These are phyloP conservation scores for Sylvietta virens DNA, from an alignment of 2,113 vertebrate species.

Conservation along the genomic window DNA sequence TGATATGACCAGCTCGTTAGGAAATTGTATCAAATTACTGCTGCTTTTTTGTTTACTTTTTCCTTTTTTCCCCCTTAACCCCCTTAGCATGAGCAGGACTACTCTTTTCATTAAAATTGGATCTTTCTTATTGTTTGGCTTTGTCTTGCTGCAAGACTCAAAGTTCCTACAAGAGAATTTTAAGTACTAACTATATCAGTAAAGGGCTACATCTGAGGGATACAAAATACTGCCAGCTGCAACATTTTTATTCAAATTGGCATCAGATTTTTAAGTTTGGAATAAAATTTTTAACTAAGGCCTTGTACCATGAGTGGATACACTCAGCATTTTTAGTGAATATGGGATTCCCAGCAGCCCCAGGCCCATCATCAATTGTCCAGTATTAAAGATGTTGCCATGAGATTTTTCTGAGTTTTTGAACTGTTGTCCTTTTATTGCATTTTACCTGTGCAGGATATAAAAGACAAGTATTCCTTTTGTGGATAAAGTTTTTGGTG, in stretches of 20 bases:
- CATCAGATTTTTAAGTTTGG: background rate
- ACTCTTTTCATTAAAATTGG: background rate
- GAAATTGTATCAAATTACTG: background rate
- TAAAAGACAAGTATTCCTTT: background rate
- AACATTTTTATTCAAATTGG: background rate
- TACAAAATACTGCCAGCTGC: background rate
- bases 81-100: background rate
- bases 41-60: background rate
- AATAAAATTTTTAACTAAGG: background rate
- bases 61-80: accelerated
- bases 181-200: background rate
- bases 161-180: background rate
- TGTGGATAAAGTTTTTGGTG: background rate
- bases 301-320: background rate
- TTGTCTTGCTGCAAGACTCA: background rate
- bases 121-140: background rate
- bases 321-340: background rate
- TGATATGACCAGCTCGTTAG: background rate
- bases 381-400: background rate
- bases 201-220: background rate
- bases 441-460: background rate
- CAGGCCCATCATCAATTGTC: background rate
- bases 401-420: background rate
- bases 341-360: background rate
- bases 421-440: background rate